These are phyloP conservation scores for Poecilia gillii DNA, from an alignment of 2,797 vertebrate species.

Conservation along the genomic window DNA sequence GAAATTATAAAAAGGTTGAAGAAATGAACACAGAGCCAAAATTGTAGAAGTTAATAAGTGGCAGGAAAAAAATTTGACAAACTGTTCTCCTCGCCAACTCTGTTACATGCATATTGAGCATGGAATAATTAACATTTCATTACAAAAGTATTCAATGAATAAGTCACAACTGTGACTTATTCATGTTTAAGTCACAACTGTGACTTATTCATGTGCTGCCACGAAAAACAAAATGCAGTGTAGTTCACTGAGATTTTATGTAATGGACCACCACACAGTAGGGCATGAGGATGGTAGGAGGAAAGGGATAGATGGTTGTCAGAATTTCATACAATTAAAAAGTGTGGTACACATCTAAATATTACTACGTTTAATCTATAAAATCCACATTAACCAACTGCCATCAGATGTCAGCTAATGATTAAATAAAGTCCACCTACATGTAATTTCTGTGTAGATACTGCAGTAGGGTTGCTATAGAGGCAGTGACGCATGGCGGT, in stretches of 20 bases:
- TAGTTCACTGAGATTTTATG: neutral
- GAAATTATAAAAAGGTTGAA: neutral
- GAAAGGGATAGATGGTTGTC: neutral
- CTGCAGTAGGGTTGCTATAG: neutral
- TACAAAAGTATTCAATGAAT: neutral
- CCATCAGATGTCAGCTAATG: neutral
- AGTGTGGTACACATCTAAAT: neutral
- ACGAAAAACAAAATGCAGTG: neutral
- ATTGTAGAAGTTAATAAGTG: neutral
- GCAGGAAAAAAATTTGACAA: neutral
- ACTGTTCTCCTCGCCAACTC: neutral
- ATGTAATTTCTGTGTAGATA: neutral
- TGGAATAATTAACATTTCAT: neutral
- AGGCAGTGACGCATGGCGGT: neutral
- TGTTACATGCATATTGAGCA: neutral
- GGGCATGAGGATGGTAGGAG: neutral
- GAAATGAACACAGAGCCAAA: neutral
- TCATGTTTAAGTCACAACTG: neutral
- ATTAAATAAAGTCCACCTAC: neutral
- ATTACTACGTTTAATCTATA: neutral
- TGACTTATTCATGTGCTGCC: neutral
- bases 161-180: neutral
- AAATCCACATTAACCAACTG: neutral
- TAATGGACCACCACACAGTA: neutral
- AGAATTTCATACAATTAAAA: neutral